These are phyloP conservation scores for Xyliphius kryptos DNA, from an alignment of 2,113 vertebrate species.

Conservation along the genomic window DNA sequence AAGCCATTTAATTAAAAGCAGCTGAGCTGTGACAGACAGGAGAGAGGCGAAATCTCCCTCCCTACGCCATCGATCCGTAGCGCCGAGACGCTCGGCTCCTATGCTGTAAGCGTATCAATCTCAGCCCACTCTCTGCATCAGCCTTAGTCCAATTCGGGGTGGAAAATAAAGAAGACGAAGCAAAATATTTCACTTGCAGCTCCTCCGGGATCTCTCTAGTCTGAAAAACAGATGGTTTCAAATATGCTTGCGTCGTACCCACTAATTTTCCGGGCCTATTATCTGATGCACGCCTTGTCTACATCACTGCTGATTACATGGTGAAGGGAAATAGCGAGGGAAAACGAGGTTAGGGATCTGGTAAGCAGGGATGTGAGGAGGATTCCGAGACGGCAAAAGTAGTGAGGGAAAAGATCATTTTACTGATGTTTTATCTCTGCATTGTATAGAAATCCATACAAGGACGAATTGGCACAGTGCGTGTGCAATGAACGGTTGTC, in stretches of 20 bases:
- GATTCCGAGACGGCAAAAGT: too few relatives aligned
- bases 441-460: too few relatives aligned
- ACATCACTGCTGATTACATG: too few relatives aligned
- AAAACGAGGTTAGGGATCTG: too few relatives aligned
- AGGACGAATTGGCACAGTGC: too few relatives aligned
- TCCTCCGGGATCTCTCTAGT: conserved; percentile 30
- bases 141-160: conserved; percentile 14
- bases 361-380: too few relatives aligned
- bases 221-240: conserved; percentile 40
- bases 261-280: conserved; percentile 35
- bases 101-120: conserved; percentile 20
- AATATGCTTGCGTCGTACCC: conserved; percentile 35
- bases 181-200: conserved; percentile 24
- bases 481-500: too few relatives aligned
- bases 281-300: conserved; percentile 27
- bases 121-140: conserved; percentile 28
- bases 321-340: too few relatives aligned
- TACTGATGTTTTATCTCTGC: too few relatives aligned
- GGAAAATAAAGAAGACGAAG: conserved; percentile 20
- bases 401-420: too few relatives aligned
- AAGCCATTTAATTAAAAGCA: conserved; percentile 54
- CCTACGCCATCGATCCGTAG: conserved; percentile 35
- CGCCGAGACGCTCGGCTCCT: conserved; percentile 5
- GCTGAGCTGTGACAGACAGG: conserved; percentile 56
- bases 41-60: conserved; percentile 44